Evolutionary conservation across 2,888 invertebrate genomes (phyloP), one percentile per base, ranked within the genome.

Genomic region (Mythimna loreyi): DNA sequence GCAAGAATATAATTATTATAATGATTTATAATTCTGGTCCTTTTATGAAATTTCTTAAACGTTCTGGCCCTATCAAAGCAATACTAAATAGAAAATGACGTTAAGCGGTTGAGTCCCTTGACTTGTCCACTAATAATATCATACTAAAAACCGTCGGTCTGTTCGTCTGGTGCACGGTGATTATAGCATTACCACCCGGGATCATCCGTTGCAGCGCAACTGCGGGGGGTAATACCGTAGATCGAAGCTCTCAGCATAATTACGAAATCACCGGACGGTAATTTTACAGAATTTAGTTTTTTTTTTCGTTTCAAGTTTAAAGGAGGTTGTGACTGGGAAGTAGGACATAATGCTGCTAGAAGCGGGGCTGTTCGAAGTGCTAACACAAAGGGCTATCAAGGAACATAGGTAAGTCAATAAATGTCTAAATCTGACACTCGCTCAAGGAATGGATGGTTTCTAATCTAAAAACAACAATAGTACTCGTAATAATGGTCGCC

Each of bases 121-220:
- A 49, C 30, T 67, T 33, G 2, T 21, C 21, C 3, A 5, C 19
- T 47, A 65, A 52, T 50, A 64, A 69, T 52, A 43, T 52, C 16
- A 33, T 28, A 28, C 23, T 19, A 7, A 64, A n/a, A 21, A 33
- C 58, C 8, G 19, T 59, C 45, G 8, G 28, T 33, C 16, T n/a
- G 47, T 47, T 30, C 9, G 6, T 50, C 56, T 28, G 13, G 7
- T n/a, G 43, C 8, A 19, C 19, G 28, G 16, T 72, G 45, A 36
- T 57, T 57, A 57, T 52, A 75, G 33, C 25, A 45, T 76, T 76
- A 67, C 67, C 75, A 43, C 68, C 70, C 75, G 30, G 52, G 36
- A 47, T 36, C 52, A 19, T 57, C 23, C 36, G 56, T 21, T 21
- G 30, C 33, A 45, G 13, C 23, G 16, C 9, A 68, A 19, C 70